These are phyloP conservation scores for Tineola bisselliella DNA, from an alignment of 2,888 invertebrate genomes.

Conservation along the genomic window DNA sequence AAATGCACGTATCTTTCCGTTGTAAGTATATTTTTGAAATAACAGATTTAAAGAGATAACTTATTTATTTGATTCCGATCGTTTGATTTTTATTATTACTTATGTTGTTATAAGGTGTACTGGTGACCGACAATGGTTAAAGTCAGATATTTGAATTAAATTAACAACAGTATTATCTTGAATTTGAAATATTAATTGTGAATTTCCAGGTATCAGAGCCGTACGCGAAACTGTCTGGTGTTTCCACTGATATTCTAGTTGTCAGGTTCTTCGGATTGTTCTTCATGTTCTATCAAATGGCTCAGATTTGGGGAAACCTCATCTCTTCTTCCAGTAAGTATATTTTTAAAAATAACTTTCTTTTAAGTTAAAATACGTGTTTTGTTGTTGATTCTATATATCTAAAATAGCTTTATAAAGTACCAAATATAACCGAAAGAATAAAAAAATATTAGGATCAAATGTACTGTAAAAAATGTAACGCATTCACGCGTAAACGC, in stretches of 20 bases:
- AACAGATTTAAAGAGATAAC: no score
- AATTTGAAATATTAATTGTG: no score
- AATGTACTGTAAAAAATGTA: not conserved
- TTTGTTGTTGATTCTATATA: no score
- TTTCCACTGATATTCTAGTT: slow-evolving; percentile 79
- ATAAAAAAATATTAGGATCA: not conserved
- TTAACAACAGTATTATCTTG: no score
- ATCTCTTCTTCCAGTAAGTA: slow-evolving; percentile 83
- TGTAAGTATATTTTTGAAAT: slow-evolving; percentile 53
- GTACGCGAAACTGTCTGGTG: slow-evolving; percentile 76
- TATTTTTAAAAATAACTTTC: no score
- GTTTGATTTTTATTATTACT: no score
- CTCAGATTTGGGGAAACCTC: slow-evolving; percentile 95
- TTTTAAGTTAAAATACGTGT: no score
- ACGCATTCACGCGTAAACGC: not conserved
- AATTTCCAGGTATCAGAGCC: slow-evolving; percentile 72
- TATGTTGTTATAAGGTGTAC: no score
- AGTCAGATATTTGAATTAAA: no score
- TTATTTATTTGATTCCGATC: no score
- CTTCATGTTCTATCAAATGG: slow-evolving; percentile 95
- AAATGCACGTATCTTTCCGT: slow-evolving; percentile 94
- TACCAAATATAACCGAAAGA: not conserved
- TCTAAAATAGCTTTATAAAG: not conserved
- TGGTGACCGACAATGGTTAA: no score
- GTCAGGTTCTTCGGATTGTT: slow-evolving; percentile 94